A percentile compares a stretch with the other conserved stretches of the same genome.
Evolutionary conservation across 2,113 vertebrate species (phyloP).

Genomic region (Verasper variegatus): DNA sequence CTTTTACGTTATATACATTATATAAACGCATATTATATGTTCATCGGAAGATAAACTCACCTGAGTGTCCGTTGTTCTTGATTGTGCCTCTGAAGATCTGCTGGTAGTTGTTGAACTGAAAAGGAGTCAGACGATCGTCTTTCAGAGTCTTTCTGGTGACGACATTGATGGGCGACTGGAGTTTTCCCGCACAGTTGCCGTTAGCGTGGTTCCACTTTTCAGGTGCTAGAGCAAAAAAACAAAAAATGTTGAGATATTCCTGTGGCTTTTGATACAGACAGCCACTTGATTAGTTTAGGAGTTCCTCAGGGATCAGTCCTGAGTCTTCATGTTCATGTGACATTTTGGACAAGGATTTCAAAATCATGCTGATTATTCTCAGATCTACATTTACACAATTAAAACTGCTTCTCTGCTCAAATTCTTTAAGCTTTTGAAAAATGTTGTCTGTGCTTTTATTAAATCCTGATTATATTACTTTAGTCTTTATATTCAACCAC

Average conservation of each 20-base stretch:
- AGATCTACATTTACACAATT: background rate
- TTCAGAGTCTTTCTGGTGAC: slow-evolving; percentile 78
- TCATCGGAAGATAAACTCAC: slow-evolving; percentile 46
- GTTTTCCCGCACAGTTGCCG: slow-evolving; percentile 48
- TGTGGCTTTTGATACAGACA: background rate
- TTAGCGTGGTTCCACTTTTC: slow-evolving; percentile 67
- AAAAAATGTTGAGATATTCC: background rate
- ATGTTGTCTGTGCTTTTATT: no score
- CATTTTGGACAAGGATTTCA: background rate
- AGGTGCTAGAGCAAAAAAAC: slow-evolving; percentile 65
- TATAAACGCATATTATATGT: background rate
- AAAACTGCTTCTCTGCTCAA: no score
- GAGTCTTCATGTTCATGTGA: background rate
- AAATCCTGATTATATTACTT: no score
- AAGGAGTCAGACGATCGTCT: slow-evolving; percentile 67
- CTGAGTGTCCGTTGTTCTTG: slow-evolving; percentile 82
- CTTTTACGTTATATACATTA: no score
- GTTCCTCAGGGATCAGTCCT: slow-evolving; percentile 16
- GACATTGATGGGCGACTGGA: slow-evolving; percentile 83
- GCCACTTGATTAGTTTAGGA: background rate
- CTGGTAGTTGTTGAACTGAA: slow-evolving; percentile 78
- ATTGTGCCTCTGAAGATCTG: slow-evolving; percentile 62
- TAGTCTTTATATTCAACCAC: no score
- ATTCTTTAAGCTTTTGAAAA: no score
- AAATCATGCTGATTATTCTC: background rate